Evolutionary conservation across 1,140 invertebrate genomes (phyloP).

Genomic region (Zelostemma sp.): DNA sequence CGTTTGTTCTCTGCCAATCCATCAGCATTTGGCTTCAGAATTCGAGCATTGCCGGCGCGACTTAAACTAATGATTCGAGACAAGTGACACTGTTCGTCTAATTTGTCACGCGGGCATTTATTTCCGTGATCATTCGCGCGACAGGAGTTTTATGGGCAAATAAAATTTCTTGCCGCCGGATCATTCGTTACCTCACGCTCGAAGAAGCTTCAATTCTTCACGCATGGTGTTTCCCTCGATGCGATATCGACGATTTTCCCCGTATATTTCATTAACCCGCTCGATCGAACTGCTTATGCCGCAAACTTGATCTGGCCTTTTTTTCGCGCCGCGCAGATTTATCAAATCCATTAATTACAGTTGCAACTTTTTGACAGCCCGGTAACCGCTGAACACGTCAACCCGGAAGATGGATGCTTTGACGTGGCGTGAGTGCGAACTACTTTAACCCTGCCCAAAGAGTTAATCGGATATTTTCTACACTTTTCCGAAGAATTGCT

Average conservation of each 20-base stretch:
- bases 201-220: too few relatives aligned
- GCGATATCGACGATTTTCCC: too few relatives aligned
- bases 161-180: too few relatives aligned
- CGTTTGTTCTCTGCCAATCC: constrained; percentile 57
- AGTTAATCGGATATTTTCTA: not conserved
- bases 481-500: not conserved
- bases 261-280: too few relatives aligned
- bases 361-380: constrained; percentile 35
- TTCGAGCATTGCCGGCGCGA: constrained; percentile 40
- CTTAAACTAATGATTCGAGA: constrained; percentile 44
- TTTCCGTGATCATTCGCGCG: constrained; percentile 12
- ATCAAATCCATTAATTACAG: constrained; percentile 47
- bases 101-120: constrained; percentile 35
- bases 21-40: constrained; percentile 43
- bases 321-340: constrained; percentile 24
- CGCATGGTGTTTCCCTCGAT: too few relatives aligned
- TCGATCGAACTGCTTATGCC: not conserved
- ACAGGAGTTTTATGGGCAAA: not conserved
- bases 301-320: not conserved
- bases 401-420: constrained; percentile 50
- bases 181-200: too few relatives aligned
- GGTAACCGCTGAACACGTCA: constrained; percentile 38
- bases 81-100: constrained; percentile 36
- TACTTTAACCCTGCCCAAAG: constrained; percentile 24
- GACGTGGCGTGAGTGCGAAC: constrained; percentile 10